Conservation (phyloP, 2,888 invertebrate genomes). For the Drosophila neonasuta region DNA sequence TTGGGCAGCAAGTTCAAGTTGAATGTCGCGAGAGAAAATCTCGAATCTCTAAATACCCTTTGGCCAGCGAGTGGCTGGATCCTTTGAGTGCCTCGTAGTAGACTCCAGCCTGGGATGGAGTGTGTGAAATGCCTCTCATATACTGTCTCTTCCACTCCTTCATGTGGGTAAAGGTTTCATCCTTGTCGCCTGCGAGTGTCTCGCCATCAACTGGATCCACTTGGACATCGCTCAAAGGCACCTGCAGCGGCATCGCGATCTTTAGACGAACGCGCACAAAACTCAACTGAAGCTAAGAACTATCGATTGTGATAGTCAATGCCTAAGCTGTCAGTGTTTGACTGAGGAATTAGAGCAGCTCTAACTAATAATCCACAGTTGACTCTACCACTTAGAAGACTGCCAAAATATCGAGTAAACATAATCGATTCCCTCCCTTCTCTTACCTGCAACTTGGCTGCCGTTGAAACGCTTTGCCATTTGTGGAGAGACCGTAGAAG, state of each 20-base stretch:
- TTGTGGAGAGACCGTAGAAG: constrained; percentile 77
- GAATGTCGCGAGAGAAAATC: constrained; percentile 61
- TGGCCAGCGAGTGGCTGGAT: constrained; percentile 73
- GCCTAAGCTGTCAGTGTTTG: constrained; percentile 43
- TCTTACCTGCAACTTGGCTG: constrained; percentile 81
- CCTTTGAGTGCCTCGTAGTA: constrained; percentile 81
- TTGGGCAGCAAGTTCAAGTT: constrained; percentile 77
- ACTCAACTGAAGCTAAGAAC: constrained; percentile 43
- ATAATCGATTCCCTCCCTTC: constrained; percentile 8
- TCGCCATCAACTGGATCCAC: constrained; percentile 71
- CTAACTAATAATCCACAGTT: constrained; percentile 52
- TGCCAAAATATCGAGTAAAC: constrained; percentile 36
- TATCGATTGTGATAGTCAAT: constrained; percentile 14
- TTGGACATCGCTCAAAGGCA: constrained; percentile 72
- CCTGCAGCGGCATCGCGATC: constrained; percentile 73
- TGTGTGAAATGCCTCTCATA: constrained; percentile 79
- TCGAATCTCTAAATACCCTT: constrained; percentile 63
- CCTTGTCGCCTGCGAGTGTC: constrained; percentile 58
- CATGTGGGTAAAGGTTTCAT: constrained; percentile 69
- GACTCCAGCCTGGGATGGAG: constrained; percentile 78
- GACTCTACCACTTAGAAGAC: constrained; percentile 45
- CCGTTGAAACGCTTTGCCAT: constrained; percentile 78
- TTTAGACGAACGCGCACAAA: constrained; percentile 39
- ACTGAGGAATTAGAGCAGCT: constrained; percentile 53
- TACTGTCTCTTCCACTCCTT: constrained; percentile 79